Base-by-base conservation (phyloP, 2,113 vertebrate species). In the Arothron firmamentum region DNA sequence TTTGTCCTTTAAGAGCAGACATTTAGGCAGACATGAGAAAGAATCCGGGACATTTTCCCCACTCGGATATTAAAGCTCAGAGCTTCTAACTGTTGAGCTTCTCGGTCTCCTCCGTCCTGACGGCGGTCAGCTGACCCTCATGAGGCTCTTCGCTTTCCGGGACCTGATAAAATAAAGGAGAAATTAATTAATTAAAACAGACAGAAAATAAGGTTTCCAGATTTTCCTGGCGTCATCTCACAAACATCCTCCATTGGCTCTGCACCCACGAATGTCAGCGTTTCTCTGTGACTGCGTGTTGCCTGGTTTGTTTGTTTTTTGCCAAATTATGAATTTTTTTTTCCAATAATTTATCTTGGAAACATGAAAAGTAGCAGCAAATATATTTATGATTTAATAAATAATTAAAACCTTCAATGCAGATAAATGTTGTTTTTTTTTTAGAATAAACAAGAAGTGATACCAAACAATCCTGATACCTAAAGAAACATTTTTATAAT, bases 131-230 rank as follows among this genome's bases (percentile, higher is more conserved):
- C 59, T 84, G 70, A 9, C 72, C 70, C 1, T 74, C 64, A 0
- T 84, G 79, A 16, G 1, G 1, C 6, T 3, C 52, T 60, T 89
- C 87, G 1, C 88, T 90, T 7, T 72, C 89, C 0, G 91, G 91
- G 1, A 92, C 59, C 91, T 92, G 74, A 52, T 18, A 66, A 28
- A 65, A 4, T 9, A 47, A 47, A 47, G 3, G 10, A n/a, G 16
- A 17, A 13, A 47, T 17, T 2, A 38, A 38, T 47, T 17, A 2
- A 17, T 17, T 6, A 2, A n/a, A 16, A 47, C n/a, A 64, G 6
- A 63, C 12, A 49, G 2, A 64, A 8, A 25, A 56, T 58, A 51
- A 25, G 46, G 25, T 51, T 56, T 46, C 42, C n/a, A 17, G 4
- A 58, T 4, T 62, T 45, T 14, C 1, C 12, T 43, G 19, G 55